A percentile compares a stretch with the other conserved stretches of the same genome.
Evolutionary conservation across 1,140 invertebrate genomes (phyloP).

Genomic region (Temnothorax nylanderi): DNA sequence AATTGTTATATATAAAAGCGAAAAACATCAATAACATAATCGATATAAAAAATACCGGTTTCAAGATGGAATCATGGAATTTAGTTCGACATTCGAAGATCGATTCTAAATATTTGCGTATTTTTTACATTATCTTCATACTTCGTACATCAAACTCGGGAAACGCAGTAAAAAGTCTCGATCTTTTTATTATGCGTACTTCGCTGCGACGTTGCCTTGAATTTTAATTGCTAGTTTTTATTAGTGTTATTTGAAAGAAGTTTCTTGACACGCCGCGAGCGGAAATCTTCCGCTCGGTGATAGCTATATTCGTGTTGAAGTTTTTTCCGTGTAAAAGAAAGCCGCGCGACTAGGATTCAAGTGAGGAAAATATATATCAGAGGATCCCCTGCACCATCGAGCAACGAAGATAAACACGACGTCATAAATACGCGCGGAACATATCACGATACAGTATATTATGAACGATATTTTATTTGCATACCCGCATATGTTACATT

Average conservation of each 20-base stretch:
- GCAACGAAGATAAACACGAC: not conserved
- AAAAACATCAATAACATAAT: not conserved
- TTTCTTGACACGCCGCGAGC: not conserved
- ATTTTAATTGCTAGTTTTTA: not conserved
- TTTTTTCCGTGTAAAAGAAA: not conserved
- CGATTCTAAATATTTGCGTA: not conserved
- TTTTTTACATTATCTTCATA: not conserved
- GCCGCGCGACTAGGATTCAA: not conserved
- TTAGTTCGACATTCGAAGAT: not conserved
- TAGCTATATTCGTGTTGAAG: not conserved
- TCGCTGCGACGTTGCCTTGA: not conserved
- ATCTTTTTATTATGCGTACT: not conserved
- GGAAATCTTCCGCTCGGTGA: not conserved
- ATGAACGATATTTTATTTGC: constrained; percentile 27
- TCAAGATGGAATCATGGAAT: not conserved
- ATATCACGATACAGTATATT: not conserved
- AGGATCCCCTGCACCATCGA: not conserved
- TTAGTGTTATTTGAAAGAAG: not conserved
- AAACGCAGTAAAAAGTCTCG: not conserved
- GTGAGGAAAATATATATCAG: not conserved
- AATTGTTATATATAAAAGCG: not conserved
- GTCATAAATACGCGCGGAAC: not conserved
- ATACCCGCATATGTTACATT: not conserved
- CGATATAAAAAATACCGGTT: not conserved
- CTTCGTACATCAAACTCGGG: not conserved